These are phyloP conservation scores for Anthopleura xanthogrammica DNA, from an alignment of 92 coral and sea anemone genomes.

Conservation along the genomic window DNA sequence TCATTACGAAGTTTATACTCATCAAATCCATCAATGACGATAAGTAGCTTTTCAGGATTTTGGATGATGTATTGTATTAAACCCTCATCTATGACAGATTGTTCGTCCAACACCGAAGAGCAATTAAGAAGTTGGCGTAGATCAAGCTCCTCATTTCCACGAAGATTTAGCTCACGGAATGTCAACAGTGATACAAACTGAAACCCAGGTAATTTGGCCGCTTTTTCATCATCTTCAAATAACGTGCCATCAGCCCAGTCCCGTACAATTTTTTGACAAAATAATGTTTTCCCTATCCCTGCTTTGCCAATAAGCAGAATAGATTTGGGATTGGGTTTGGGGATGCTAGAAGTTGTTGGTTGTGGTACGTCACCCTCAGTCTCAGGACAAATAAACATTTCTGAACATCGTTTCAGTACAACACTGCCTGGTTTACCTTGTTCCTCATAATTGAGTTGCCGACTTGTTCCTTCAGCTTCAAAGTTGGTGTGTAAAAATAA, in stretches of 20 bases:
- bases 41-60: constrained; percentile 37
- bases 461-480: not conserved
- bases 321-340: constrained; percentile 20
- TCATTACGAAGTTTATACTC: constrained; percentile 32
- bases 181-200: constrained; percentile 36
- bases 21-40: constrained; percentile 49
- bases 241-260: not conserved
- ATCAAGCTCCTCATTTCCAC: not conserved
- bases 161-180: constrained; percentile 25
- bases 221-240: not conserved
- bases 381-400: constrained; percentile 1
- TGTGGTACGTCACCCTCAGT: not conserved
- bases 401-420: not conserved
- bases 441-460: not conserved
- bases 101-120: constrained; percentile 4
- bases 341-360: not conserved
- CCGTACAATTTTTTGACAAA: not conserved
- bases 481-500: no score
- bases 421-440: not conserved
- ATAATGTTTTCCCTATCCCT: constrained; percentile 46
- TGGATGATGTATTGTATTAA: constrained; percentile 20
- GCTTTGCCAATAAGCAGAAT: constrained; percentile 47
- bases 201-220: not conserved
- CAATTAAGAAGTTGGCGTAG: constrained; percentile 18
- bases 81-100: constrained; percentile 21